Base-by-base conservation (phyloP, 2,113 vertebrate genomes). In the Xerus inauris region DNA sequence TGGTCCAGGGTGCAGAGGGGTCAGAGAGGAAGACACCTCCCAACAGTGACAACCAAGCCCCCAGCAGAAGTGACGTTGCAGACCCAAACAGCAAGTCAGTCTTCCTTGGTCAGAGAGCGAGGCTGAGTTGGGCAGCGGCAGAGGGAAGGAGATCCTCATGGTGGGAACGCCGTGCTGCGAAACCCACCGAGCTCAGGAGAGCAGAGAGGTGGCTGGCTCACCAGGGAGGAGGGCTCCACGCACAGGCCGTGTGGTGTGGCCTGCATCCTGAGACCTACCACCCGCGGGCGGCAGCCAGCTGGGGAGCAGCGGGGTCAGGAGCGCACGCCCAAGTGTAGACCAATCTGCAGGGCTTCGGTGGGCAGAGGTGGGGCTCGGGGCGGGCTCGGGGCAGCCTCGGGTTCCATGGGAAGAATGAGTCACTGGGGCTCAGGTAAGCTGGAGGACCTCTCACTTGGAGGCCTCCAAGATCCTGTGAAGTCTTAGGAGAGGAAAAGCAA, bases 251-350 rank as follows among this genome's bases (percentile, higher is more conserved):
- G 3, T 2, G 49, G 14, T 40, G 4, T 72, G 45, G 69, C 20
- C 22, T 6, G 0, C 30, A 19, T 69, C 80, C 75, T 57, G 10
- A 54, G 75, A 80, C 22, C 54, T 5, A 38, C 11, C 76, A 54
- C 22, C 73, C 20, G 35, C 0, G 26, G 47, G 71, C 2, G 45
- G 72, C 0, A 1, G 20, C 3, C 16, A 14, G 47, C 3, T 57
- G 65, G 84, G 35, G 67, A 64, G 76, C 54, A 32, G 10, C 9
- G 2, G 8, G 32, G 22, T 9, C 8, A 3, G 0, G 4, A 83
- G 26, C 1, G 0, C 13, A 2, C 62, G 32, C 42, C 81, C 6
- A 22, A 9, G 47, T 5, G 30, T 35, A 71, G 38, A 72, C 0
- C 9, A 20, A 20, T 9, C 57, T 14, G 26, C 19, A 47, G 85